phyloP scores from a whole-genome alignment of 2,113 vertebrate genomes.

The Plotosus lineatus region DNA sequence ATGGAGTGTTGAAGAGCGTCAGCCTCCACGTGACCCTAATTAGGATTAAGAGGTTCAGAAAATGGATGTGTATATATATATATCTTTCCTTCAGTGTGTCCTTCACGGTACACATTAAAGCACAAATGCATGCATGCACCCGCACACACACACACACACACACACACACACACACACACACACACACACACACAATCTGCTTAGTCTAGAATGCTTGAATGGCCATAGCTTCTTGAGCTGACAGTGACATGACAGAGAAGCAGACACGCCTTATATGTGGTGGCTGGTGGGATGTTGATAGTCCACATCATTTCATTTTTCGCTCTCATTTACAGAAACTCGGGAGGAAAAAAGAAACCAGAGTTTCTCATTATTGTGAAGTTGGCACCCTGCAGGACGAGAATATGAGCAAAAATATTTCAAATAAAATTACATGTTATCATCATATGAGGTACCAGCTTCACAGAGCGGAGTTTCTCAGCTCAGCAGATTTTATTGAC shows the following conservation, averaged over 20 bases:
- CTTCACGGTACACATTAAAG: neutral
- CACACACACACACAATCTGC: neutral
- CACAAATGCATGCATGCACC: too few species aligned
- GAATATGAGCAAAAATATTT: too few species aligned
- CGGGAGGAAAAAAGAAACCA: neutral
- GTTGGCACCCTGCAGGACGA: too few species aligned
- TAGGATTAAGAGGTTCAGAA: too few species aligned
- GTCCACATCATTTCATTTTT: conserved; percentile 8
- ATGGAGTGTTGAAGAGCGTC: too few species aligned
- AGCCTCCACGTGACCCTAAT: too few species aligned
- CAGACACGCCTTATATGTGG: neutral
- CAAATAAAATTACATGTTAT: too few species aligned
- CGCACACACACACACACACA: too few species aligned
- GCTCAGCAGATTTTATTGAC: neutral
- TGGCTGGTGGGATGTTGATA: neutral
- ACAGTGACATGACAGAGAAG: neutral
- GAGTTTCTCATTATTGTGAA: neutral
- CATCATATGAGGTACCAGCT: too few species aligned
- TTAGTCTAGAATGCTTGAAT: neutral
- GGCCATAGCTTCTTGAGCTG: neutral
- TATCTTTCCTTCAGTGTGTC: neutral
- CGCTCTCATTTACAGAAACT: conserved; percentile 4
- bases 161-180: too few species aligned
- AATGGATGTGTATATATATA: too few species aligned
- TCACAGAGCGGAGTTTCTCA: neutral